These are phyloP conservation scores for Ammodytes dubius DNA, from an alignment of 2,113 vertebrate species.

Conservation along the genomic window DNA sequence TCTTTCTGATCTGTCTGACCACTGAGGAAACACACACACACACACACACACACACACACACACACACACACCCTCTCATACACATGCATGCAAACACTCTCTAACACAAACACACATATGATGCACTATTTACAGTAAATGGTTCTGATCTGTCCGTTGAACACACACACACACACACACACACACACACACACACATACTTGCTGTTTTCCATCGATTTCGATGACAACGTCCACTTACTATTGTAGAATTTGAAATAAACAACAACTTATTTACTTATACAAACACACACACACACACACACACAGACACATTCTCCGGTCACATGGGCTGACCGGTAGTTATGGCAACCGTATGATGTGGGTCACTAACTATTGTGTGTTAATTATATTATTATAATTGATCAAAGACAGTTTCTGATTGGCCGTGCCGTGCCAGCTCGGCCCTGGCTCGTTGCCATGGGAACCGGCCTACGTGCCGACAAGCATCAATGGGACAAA, in stretches of 20 bases:
- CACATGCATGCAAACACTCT: too few relatives aligned
- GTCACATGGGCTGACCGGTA: neutral
- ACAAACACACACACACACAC: too few relatives aligned
- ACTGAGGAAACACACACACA: too few relatives aligned
- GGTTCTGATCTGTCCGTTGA: neutral
- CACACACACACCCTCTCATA: too few relatives aligned
- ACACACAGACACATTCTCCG: neutral
- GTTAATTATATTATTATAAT: neutral
- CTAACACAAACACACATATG: too few relatives aligned
- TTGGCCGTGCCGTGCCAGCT: neutral
- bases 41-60: neutral
- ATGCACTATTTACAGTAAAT: constrained; percentile 3
- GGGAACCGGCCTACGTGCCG: constrained; percentile 73
- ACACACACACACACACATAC: too few relatives aligned
- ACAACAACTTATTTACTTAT: too few relatives aligned
- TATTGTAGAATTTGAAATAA: too few relatives aligned
- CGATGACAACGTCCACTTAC: too few relatives aligned
- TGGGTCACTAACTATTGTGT: constrained; percentile 61
- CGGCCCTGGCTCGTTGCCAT: constrained; percentile 25
- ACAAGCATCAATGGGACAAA: neutral
- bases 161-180: too few relatives aligned
- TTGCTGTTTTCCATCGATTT: too few relatives aligned
- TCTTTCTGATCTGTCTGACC: too few relatives aligned
- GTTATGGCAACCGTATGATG: constrained; percentile 34
- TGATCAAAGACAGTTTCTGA: constrained; percentile 58